A percentile compares a stretch with the other conserved stretches of the same genome.
Conservation (phyloP, 2,888 invertebrate genomes). For the Caenorhabditis parvicauda region DNA sequence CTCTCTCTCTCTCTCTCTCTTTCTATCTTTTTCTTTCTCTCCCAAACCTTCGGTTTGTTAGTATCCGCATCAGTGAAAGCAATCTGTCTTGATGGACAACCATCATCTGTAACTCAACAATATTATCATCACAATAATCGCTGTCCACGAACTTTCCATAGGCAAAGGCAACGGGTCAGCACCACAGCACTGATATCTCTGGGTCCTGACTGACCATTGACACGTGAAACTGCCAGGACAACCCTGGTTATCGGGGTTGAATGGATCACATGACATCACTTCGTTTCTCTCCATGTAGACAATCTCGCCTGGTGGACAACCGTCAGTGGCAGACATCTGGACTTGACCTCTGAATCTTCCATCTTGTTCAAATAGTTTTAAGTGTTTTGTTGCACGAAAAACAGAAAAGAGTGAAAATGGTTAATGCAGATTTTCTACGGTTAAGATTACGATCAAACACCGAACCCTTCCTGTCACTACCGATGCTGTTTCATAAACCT, state of each 20-base stretch:
- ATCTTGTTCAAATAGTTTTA: neutral
- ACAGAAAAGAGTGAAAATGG: too few relatives aligned
- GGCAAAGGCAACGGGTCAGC: slow-evolving; percentile 38
- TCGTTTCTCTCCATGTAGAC: slow-evolving; percentile 50
- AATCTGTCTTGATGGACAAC: slow-evolving; percentile 47
- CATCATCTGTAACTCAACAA: slow-evolving; percentile 28
- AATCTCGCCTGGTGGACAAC: slow-evolving; percentile 47
- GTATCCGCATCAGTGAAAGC: slow-evolving; percentile 45
- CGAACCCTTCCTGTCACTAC: too few relatives aligned
- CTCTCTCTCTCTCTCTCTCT: too few relatives aligned
- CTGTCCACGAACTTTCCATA: slow-evolving; percentile 39
- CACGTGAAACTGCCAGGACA: slow-evolving; percentile 45
- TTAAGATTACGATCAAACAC: neutral
- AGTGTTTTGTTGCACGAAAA: neutral
- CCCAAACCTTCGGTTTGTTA: slow-evolving; percentile 35
- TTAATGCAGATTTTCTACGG: neutral
- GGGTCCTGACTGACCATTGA: slow-evolving; percentile 48
- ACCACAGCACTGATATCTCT: slow-evolving; percentile 50
- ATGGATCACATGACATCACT: slow-evolving; percentile 44
- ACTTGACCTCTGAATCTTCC: too few relatives aligned
- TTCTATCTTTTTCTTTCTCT: too few relatives aligned
- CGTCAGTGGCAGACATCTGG: slow-evolving; percentile 32
- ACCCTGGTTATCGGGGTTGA: slow-evolving; percentile 41
- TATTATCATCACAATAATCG: neutral
- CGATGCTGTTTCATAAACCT: too few relatives aligned